Evolutionary conservation across 2,888 invertebrate genomes (phyloP), one percentile per base, ranked within the genome.

Genomic region (Cataglyphis altisquamis): DNA sequence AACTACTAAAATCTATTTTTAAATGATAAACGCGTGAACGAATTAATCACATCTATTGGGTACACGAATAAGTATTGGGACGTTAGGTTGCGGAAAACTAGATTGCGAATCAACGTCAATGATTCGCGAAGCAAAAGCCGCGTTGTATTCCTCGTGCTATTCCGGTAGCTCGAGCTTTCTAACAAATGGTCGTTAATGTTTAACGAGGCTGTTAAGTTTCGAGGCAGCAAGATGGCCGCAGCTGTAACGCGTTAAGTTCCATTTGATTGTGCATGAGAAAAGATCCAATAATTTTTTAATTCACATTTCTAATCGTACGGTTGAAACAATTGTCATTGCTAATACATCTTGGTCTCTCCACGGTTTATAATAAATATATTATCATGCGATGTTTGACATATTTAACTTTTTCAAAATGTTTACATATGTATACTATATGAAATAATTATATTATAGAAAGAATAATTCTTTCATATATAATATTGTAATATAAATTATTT

Each of bases 121-220:
- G 86, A 84, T 74, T 86, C 85, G 84, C 80, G 73, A 87, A 72
- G 70, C 84, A 81, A 55, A 75, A 68, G 83, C 81, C 70, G 52
- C 82, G 66, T 82, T 77, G 60, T 82, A 88, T 86, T 87, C 68
- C 83, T 72, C 66, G 88, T 90, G 92, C 92, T 93, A 93, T 93
- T 93, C 93, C 89, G 88, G 93, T 91, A 91, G 89, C 89, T 80
- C 84, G 85, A 85, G 87, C 87, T 86, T 90, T 92, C 92, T 91
- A 93, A 93, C 92, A 93, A 93, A 93, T 91, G 93, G 88, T 90
- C 92, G 93, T 92, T 93, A 93, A 93, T 86, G 86, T 88, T 93
- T 93, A 93, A 93, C 92, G 92, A 91, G 88, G 92, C 91, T 91
- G 90, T 93, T 93, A 93, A 93, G 91, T 85, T 84, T 85, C 88